phyloP scores from a whole-genome alignment of 2,888 invertebrate genomes.

The Sepioteuthis lessoniana region DNA sequence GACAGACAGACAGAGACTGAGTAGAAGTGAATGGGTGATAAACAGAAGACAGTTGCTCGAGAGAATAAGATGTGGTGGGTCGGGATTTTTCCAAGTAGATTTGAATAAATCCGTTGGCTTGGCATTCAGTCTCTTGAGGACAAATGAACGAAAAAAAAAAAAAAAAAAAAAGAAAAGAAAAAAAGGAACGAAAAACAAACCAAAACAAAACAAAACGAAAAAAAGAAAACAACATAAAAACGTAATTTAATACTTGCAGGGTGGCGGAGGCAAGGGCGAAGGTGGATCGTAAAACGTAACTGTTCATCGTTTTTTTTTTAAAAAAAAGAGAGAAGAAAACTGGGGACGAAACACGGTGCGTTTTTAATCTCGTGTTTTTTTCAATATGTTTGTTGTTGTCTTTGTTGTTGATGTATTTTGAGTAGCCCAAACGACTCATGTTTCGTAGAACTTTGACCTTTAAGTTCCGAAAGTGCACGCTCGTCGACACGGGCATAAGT shows the following conservation, averaged over 20 bases:
- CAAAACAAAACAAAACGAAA: too few relatives aligned
- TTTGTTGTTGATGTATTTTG: background rate
- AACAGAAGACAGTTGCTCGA: too few relatives aligned
- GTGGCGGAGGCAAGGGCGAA: background rate
- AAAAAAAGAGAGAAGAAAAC: too few relatives aligned
- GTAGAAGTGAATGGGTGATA: too few relatives aligned
- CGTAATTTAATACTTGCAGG: background rate
- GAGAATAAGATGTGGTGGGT: background rate
- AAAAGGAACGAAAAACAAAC: too few relatives aligned
- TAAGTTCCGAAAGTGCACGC: background rate
- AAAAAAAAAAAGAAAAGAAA: too few relatives aligned
- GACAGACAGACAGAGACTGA: background rate
- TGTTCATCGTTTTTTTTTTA: too few relatives aligned
- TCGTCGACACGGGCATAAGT: background rate
- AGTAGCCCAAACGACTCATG: background rate
- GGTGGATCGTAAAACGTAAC: background rate
- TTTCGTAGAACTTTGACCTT: background rate
- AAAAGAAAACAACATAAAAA: too few relatives aligned
- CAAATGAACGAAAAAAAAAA: background rate
- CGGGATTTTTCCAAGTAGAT: background rate
- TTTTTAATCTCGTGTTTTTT: background rate
- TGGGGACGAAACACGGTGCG: background rate
- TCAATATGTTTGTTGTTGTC: background rate
- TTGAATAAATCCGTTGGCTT: background rate
- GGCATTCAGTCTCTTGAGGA: background rate